phyloP scores from a whole-genome alignment of 2,113 vertebrate genomes.

The Coptodon rendalli region DNA sequence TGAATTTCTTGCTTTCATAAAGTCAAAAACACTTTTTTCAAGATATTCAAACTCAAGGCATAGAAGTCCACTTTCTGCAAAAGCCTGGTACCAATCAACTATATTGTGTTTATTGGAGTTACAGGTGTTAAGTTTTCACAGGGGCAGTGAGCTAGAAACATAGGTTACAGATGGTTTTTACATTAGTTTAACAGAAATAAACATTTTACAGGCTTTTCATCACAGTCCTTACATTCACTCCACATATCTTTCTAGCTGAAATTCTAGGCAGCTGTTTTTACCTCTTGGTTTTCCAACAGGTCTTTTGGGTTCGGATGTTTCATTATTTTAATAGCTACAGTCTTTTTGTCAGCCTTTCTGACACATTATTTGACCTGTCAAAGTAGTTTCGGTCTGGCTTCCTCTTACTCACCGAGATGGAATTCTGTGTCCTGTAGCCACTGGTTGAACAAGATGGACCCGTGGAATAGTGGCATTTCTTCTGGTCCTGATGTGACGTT shows the following conservation, averaged over 20 bases:
- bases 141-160: accelerated
- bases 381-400: too few species aligned
- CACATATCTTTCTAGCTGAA: neutral
- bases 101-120: neutral
- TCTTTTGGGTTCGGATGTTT: neutral
- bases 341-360: neutral
- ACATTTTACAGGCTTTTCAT: neutral
- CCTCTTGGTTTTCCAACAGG: neutral
- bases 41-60: neutral
- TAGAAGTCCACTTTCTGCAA: accelerated
- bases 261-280: neutral
- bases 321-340: neutral
- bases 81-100: neutral
- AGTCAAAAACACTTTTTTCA: accelerated
- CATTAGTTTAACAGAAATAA: accelerated
- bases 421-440: too few species aligned
- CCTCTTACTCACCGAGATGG: too few species aligned
- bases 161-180: neutral
- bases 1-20: neutral
- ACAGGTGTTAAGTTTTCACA: neutral
- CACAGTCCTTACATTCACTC: neutral
- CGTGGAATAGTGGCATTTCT: too few species aligned
- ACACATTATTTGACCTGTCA: too few species aligned
- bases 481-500: too few species aligned
- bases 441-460: too few species aligned